A percentile compares a stretch with the other conserved stretches of the same genome.
Evolutionary conservation across 2,888 invertebrate genomes (phyloP).

Genomic region (Resseliella maxima): DNA sequence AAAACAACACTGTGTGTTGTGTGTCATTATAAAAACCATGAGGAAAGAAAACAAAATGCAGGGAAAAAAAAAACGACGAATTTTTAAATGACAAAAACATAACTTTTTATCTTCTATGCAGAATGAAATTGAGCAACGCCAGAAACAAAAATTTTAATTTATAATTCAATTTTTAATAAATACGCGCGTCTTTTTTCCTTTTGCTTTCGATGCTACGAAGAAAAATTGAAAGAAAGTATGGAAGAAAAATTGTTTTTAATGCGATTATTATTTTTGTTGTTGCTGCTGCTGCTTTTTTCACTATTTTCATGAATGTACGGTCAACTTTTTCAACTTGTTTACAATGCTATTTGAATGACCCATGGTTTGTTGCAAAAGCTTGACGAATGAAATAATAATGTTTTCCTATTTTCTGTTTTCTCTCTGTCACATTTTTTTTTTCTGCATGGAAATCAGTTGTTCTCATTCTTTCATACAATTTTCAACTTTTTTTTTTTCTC

Average conservation of each 20-base stretch:
- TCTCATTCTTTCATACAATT: background rate
- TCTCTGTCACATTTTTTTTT: background rate
- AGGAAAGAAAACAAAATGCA: background rate
- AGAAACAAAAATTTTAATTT: slow-evolving; percentile 27
- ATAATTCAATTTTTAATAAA: slow-evolving; percentile 25
- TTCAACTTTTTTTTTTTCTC: background rate
- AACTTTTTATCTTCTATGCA: background rate
- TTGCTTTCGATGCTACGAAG: background rate
- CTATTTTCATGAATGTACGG: background rate
- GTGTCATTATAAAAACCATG: background rate
- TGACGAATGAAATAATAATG: background rate
- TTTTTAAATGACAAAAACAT: background rate
- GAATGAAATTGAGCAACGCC: background rate
- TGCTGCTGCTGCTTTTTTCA: background rate
- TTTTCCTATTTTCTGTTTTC: background rate
- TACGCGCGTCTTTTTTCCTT: background rate
- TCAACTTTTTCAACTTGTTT: background rate
- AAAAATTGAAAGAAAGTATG: background rate
- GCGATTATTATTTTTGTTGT: background rate
- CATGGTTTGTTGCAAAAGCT: background rate
- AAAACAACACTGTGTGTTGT: background rate
- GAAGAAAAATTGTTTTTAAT: background rate
- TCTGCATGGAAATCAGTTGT: background rate
- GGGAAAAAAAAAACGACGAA: background rate
- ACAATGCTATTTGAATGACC: background rate